Evolutionary conservation across 2,113 vertebrate genomes (phyloP).

Genomic region (Equus przewalskii): DNA sequence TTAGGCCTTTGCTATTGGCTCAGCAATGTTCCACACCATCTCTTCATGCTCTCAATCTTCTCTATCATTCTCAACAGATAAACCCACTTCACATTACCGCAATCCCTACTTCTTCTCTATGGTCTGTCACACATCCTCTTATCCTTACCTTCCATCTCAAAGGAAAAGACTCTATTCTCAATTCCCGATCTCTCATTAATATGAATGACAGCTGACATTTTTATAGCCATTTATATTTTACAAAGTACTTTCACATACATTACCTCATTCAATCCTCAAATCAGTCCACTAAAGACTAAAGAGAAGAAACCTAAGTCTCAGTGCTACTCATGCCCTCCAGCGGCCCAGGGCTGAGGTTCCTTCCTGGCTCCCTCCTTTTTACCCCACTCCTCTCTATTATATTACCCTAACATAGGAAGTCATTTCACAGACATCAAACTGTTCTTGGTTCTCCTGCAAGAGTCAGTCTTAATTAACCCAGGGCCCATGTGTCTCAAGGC

Average conservation of each 20-base stretch:
- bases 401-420: background rate
- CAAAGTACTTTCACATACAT: background rate
- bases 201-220: background rate
- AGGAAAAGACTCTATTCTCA: background rate
- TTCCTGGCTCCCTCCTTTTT: background rate
- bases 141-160: background rate
- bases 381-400: background rate
- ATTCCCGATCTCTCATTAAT: background rate
- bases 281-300: background rate
- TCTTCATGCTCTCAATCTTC: background rate
- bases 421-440: slow-evolving; percentile 10
- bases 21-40: slow-evolving; percentile 4
- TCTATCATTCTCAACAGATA: background rate
- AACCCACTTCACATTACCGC: background rate
- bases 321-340: background rate
- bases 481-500: background rate
- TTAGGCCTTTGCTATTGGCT: background rate
- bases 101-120: background rate
- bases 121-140: background rate
- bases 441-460: background rate
- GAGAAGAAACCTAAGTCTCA: background rate
- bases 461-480: background rate
- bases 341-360: background rate
- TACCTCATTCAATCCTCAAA: background rate
- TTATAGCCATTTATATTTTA: background rate